These are phyloP conservation scores for Acanthochromis polyacanthus DNA, from an alignment of 2,113 vertebrate genomes.

Conservation along the genomic window DNA sequence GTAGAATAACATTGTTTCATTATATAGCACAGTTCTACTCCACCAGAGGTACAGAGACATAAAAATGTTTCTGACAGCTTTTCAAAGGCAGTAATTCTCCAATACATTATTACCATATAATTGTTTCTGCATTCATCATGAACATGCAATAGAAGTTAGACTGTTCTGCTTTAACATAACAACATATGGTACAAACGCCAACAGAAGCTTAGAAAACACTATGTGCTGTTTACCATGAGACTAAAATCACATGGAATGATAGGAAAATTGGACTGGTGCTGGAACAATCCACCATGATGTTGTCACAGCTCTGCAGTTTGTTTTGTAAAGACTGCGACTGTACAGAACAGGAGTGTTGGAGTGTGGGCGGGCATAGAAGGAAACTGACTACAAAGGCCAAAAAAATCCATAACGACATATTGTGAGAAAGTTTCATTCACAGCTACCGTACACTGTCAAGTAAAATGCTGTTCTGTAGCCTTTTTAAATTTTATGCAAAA, in stretches of 20 bases:
- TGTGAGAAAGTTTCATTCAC: background rate
- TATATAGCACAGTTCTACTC: background rate
- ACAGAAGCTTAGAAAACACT: too few relatives aligned
- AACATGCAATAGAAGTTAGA: too few relatives aligned
- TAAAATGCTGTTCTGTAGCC: background rate
- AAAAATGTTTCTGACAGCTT: background rate
- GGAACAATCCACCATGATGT: too few relatives aligned
- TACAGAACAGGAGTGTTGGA: conserved; percentile 4
- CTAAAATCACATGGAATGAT: too few relatives aligned
- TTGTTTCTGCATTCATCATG: background rate
- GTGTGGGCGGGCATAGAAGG: conserved; percentile 5
- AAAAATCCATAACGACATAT: background rate
- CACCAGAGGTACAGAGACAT: background rate
- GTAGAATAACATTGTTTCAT: too few relatives aligned
- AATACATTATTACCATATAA: background rate
- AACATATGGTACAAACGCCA: background rate
- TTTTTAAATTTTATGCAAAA: background rate
- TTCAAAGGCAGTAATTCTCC: background rate
- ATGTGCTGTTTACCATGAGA: too few relatives aligned
- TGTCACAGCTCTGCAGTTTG: background rate
- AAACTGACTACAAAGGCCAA: background rate
- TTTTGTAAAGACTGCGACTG: background rate
- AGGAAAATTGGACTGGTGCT: too few relatives aligned
- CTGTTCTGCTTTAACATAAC: background rate
- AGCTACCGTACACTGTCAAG: background rate